A percentile compares a stretch with the other conserved stretches of the same genome.
Conservation (phyloP, 2,797 vertebrate genomes). For the Poecilia gillii region DNA sequence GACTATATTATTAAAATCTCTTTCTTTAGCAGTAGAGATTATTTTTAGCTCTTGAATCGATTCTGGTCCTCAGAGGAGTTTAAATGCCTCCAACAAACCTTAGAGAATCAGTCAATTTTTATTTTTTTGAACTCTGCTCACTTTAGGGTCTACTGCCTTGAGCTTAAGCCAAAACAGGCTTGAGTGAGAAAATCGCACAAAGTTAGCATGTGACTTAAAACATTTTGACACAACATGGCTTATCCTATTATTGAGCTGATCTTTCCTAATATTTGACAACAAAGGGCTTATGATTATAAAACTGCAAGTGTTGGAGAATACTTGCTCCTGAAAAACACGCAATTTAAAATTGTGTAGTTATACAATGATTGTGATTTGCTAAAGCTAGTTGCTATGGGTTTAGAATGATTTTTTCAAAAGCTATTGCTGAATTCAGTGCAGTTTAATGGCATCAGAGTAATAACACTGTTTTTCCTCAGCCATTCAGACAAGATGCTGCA, state of each 20-base stretch:
- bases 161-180: constrained; percentile 20
- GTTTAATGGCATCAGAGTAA: not conserved
- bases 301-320: constrained; percentile 9
- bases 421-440: not conserved
- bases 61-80: constrained; percentile 16
- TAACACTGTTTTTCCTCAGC: not conserved
- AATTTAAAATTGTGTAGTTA: not conserved
- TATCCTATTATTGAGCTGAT: constrained; percentile 21
- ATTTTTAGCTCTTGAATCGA: constrained; percentile 29
- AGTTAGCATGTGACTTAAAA: constrained; percentile 43
- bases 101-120: constrained; percentile 35
- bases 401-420: not conserved
- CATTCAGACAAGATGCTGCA: not conserved
- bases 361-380: not conserved
- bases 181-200: constrained; percentile 19
- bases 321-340: not conserved
- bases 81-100: constrained; percentile 48
- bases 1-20: not conserved
- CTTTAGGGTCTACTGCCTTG: constrained; percentile 37
- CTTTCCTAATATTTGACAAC: constrained; percentile 43
- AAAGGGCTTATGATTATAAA: constrained; percentile 22
- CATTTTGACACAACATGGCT: constrained; percentile 33
- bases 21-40: constrained; percentile 3
- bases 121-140: not conserved
- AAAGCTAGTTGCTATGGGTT: not conserved